These are phyloP conservation scores for Phoenicopterus ruber DNA, from an alignment of 2,113 vertebrate genomes.

Conservation along the genomic window DNA sequence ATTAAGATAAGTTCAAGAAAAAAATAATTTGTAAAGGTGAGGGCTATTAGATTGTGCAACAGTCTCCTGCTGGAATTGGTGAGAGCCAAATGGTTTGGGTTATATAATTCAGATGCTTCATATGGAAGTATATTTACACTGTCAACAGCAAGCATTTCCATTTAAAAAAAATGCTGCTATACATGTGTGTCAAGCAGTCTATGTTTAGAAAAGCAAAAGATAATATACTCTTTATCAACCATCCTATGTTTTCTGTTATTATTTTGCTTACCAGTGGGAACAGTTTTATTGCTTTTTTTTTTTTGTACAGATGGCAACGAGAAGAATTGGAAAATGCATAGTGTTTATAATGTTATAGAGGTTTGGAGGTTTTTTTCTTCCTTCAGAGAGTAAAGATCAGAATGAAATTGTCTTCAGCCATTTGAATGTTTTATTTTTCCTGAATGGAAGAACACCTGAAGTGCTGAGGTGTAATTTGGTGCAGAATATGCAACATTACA, in stretches of 20 bases:
- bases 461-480: neutral
- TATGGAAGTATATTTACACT: neutral
- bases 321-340: neutral
- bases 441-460: constrained; percentile 3
- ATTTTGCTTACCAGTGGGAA: constrained; percentile 2
- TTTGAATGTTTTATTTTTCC: neutral
- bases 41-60: neutral
- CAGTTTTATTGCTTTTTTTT: neutral
- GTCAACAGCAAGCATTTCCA: neutral
- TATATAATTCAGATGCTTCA: neutral
- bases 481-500: neutral
- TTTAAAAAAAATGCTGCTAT: neutral
- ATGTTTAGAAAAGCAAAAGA: neutral
- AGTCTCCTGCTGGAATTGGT: neutral
- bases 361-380: neutral
- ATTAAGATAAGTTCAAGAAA: neutral
- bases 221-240: neutral
- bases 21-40: neutral
- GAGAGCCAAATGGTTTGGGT: neutral
- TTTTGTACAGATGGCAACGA: neutral
- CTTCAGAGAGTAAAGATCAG: neutral
- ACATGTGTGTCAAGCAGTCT: neutral
- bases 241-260: neutral
- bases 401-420: constrained; percentile 22
- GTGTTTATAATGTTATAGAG: neutral